A percentile compares a stretch with the other conserved stretches of the same genome.
phyloP scores from a whole-genome alignment of 2,888 invertebrate genomes.

The Apodemia hepburni region DNA sequence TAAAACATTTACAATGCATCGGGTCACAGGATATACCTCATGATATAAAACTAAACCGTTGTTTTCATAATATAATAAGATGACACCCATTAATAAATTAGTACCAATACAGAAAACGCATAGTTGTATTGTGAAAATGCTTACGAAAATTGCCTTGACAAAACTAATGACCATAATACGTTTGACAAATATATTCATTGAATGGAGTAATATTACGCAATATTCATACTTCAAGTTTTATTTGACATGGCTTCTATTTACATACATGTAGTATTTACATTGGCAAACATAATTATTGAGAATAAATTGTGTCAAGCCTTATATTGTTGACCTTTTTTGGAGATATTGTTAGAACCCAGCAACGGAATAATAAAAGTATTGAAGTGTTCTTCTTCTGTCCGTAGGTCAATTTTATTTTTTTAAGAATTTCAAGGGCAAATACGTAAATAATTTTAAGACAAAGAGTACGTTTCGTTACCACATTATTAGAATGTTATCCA shows the following conservation, averaged over 20 bases:
- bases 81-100: not conserved
- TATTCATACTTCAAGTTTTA: conserved; percentile 51
- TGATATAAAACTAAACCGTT: no score
- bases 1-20: no score
- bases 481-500: no score
- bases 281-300: conserved; percentile 3
- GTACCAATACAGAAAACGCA: no score
- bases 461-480: no score
- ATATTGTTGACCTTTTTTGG: conserved; percentile 3
- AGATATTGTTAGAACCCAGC: not conserved
- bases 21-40: no score
- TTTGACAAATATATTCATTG: conserved; percentile 67
- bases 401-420: no score
- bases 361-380: not conserved
- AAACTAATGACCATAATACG: conserved; percentile 60
- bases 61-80: no score
- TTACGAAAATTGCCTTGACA: conserved; percentile 71
- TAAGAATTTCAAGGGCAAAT: no score
- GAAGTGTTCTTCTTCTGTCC: not conserved
- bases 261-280: conserved; percentile 26
- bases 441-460: no score
- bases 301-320: conserved; percentile 4
- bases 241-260: conserved; percentile 38
- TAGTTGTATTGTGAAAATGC: conserved; percentile 37
- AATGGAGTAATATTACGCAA: conserved; percentile 59